Base-by-base conservation (phyloP, 2,113 vertebrate species). In the Neolamprologus fasciatus region DNA sequence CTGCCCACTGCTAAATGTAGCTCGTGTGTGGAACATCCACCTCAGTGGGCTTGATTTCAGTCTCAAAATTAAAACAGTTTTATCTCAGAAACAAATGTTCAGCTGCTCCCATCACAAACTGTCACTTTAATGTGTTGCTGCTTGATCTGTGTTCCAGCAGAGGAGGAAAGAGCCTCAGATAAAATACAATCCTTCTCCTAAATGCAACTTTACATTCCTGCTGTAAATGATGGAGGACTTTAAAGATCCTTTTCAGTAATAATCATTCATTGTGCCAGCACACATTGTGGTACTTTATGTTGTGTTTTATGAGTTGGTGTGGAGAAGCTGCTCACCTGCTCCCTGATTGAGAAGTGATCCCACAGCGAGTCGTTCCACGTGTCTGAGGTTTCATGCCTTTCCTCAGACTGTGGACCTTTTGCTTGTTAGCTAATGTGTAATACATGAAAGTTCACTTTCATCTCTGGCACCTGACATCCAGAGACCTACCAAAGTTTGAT, bases 111-210 rank as follows among this genome's bases (percentile, higher is more conserved):
- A 2, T 2, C 35, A 68, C 3, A 68, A 68, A 68, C 35, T 1
- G 0, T 63, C 58, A 35, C 6, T 63, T 63, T 63, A 19, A 35
- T 23, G 19, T 71, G 35, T 21, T 12, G 58, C n/a, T 21, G 37
- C 35, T 71, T 21, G 0, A 23, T 42, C 37, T 33, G 57, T 3
- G 57, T 61, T 31, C 0, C 19, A 40, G 33, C 33, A 66, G 3
- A 71, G 35, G 35, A 71, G 63, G 2, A 4, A 40, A 37, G 58
- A 35, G 4, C 57, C 55, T 58, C 7, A 5, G 3, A 35, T 19
- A 1, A 66, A 66, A 23, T 21, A 13, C 6, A 66, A 21, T 68
- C 1, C 61, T 13, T 9, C 11, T 40, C 5, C 19, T 21, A 68
- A 40, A 68, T 68, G 35, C 35, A 40, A 21, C 63, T 68, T 71